Base-by-base conservation (phyloP, 2,797 vertebrate genomes). In the Argyrosomus regius region DNA sequence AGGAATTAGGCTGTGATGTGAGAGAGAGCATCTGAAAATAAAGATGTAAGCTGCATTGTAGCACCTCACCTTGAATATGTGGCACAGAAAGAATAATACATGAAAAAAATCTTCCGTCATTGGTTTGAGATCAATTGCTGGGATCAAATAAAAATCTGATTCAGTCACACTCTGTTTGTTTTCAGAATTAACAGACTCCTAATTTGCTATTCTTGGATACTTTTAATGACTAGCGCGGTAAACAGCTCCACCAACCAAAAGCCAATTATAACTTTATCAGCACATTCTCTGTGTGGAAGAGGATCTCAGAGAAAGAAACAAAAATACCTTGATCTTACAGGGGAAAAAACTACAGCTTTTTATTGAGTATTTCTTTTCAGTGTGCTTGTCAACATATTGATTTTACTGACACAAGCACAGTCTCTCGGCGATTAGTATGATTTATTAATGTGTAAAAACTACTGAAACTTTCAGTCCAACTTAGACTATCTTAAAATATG, bases 161-260 rank as follows among this genome's bases (percentile, higher is more conserved):
- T 88, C 85, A 85, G 88, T 85, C 83, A 72, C 85, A 78, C 81
- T 60, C 72, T 94, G 92, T 95, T 94, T 94, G 91, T 94, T 93
- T 94, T 89, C 83, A 26, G 92, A 93, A 93, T 94, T 93, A 95
- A 92, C 92, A 89, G 77, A 89, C 90, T 91, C 90, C 92, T 95
- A 95, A 95, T 96, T 95, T 94, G 89, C 95, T 96, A 96, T 96
- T 95, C 95, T 94, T 94, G 93, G 95, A 92, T 91, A 88, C 88
- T 94, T 95, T 95, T 96, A 95, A 95, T 95, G 95, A 95, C 94
- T 93, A 88, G 90, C 67, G 76, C 80, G 77, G 93, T 93, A 95
- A 96, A 94, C 93, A 94, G 88, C 85, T 88, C 85, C 83, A 75
- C 82, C 87, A 87, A 94, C 89, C 91, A 88, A 93, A 95, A 92